Conservation (phyloP, 2,888 invertebrate genomes). For the Drosophila setosimentum region DNA sequence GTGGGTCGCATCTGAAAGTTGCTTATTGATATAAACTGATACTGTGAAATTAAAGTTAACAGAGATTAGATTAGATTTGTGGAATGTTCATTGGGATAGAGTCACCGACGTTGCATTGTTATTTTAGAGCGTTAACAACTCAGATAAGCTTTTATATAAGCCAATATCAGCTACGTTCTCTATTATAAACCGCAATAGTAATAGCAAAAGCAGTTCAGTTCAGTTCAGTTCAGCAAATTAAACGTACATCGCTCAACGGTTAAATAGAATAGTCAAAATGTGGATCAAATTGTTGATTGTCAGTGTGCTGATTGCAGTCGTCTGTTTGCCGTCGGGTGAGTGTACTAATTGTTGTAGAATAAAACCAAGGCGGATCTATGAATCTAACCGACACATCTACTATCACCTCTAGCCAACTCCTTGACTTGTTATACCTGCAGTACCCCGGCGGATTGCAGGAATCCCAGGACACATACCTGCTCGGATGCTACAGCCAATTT, state of each 20-base stretch:
- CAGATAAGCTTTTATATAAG: background rate
- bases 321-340: slow-evolving; percentile 56
- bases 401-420: slow-evolving; percentile 31
- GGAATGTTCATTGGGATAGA: background rate
- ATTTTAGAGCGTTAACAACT: background rate
- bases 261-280: slow-evolving; percentile 30
- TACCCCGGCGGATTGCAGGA: slow-evolving; percentile 49
- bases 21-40: background rate
- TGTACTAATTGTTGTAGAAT: background rate
- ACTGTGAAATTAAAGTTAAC: background rate
- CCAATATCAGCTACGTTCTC: background rate
- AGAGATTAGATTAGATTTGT: background rate
- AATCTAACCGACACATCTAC: background rate
- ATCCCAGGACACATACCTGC: slow-evolving; percentile 44
- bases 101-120: background rate
- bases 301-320: slow-evolving; percentile 42
- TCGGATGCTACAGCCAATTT: slow-evolving; percentile 41
- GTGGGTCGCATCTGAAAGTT: background rate
- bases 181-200: background rate
- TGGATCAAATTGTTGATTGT: slow-evolving; percentile 35
- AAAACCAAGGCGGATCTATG: too few species aligned
- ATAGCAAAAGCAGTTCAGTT: slow-evolving; percentile 33
- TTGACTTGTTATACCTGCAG: slow-evolving; percentile 58
- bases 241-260: background rate
- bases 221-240: background rate